phyloP scores from a whole-genome alignment of 1,140 invertebrate genomes.

The Diuraphis noxia region DNA sequence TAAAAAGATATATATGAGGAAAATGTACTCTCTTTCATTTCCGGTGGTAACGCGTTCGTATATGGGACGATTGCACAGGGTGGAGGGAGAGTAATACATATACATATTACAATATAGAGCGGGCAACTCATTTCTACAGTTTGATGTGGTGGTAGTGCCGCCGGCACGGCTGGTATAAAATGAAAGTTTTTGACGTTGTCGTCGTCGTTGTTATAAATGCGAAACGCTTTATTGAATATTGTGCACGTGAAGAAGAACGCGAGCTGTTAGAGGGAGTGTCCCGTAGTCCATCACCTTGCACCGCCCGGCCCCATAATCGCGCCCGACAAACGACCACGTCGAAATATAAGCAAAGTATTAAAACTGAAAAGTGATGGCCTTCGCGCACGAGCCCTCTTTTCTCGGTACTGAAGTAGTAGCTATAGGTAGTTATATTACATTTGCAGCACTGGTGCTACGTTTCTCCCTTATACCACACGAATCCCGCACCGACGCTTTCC shows the following conservation, averaged over 20 bases:
- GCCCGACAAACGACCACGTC: constrained; percentile 44
- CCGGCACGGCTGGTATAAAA: constrained; percentile 8
- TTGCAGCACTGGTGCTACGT: background rate
- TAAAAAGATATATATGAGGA: too few relatives aligned
- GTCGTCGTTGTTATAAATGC: constrained; percentile 34
- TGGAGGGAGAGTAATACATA: background rate
- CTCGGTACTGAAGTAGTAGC: background rate
- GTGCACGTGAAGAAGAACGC: background rate
- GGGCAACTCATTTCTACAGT: background rate
- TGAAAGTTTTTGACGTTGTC: constrained; percentile 36
- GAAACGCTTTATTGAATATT: constrained; percentile 47
- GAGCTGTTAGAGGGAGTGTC: background rate
- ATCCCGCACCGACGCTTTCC: background rate
- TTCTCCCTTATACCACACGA: background rate
- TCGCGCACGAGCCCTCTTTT: background rate
- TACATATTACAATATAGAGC: background rate
- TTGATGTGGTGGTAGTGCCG: background rate
- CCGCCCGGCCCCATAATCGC: background rate
- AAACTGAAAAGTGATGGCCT: constrained; percentile 32
- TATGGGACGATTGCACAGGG: too few relatives aligned
- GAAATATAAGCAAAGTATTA: constrained; percentile 48
- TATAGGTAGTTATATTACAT: background rate
- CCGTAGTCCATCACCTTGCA: constrained; percentile 3
- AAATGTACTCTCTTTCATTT: background rate
- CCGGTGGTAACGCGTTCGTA: background rate